Conservation (phyloP, 1,140 invertebrate genomes). For the Dendroctonus ponderosae region DNA sequence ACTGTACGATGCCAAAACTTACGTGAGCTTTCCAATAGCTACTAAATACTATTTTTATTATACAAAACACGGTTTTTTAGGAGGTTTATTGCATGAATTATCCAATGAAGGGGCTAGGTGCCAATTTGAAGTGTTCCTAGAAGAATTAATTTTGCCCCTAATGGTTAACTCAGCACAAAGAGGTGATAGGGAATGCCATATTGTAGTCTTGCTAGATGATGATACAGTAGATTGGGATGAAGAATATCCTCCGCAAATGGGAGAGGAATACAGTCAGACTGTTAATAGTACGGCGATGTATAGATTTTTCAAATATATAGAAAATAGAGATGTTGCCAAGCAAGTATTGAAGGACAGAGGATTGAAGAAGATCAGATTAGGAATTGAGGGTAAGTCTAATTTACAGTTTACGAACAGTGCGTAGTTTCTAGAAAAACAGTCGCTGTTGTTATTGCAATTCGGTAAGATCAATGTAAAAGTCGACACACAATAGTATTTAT, state of each 20-base stretch:
- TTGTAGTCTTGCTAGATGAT: slow-evolving; percentile 94
- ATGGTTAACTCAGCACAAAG: slow-evolving; percentile 95
- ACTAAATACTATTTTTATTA: neutral
- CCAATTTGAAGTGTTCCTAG: slow-evolving; percentile 95
- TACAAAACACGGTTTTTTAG: slow-evolving; percentile 51
- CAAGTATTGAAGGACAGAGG: slow-evolving; percentile 98
- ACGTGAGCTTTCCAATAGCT: slow-evolving; percentile 60
- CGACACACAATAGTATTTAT: no score
- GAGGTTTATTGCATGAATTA: slow-evolving; percentile 94
- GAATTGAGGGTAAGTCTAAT: slow-evolving; percentile 77
- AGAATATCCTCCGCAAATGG: slow-evolving; percentile 98
- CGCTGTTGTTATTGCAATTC: no score
- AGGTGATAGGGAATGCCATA: slow-evolving; percentile 85
- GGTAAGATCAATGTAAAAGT: no score
- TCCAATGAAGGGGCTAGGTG: slow-evolving; percentile 97
- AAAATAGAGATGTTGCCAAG: slow-evolving; percentile 98
- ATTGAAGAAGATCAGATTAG: slow-evolving; percentile 97
- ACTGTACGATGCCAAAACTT: slow-evolving; percentile 96
- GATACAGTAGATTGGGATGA: slow-evolving; percentile 98
- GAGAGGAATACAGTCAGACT: slow-evolving; percentile 96
- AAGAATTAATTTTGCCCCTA: slow-evolving; percentile 90
- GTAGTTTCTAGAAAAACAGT: no score
- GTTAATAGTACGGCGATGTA: slow-evolving; percentile 90
- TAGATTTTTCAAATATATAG: slow-evolving; percentile 99
- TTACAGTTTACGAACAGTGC: no score